phyloP scores from a whole-genome alignment of 1,140 invertebrate species.

The Latrodectus geometricus region DNA sequence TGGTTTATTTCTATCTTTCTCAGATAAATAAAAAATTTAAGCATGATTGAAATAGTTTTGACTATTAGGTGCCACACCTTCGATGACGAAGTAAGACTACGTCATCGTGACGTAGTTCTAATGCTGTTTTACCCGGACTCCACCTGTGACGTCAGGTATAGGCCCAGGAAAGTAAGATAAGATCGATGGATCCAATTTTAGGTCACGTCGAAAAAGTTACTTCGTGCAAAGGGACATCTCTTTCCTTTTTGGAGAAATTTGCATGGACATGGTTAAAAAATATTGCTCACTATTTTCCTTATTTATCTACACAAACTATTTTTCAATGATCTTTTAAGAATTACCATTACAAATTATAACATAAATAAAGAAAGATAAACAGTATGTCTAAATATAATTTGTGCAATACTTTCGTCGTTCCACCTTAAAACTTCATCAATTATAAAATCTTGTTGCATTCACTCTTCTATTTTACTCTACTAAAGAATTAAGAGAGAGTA shows the following conservation, averaged over 20 bases:
- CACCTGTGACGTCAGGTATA: constrained; percentile 22
- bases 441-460: no score
- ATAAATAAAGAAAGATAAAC: neutral
- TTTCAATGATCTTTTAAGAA: neutral
- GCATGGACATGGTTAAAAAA: constrained; percentile 2
- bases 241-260: neutral
- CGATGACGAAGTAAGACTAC: neutral
- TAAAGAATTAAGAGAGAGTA: no score
- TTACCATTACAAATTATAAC: neutral
- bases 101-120: constrained; percentile 30
- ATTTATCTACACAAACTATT: no score
- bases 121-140: neutral
- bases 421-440: no score
- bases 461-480: no score
- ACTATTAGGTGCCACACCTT: neutral
- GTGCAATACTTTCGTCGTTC: no score
- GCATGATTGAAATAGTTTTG: neutral
- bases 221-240: neutral
- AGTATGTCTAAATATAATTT: no score
- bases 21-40: neutral
- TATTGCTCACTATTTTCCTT: neutral
- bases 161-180: constrained; percentile 39
- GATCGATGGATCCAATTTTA: constrained; percentile 36
- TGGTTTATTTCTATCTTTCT: neutral
- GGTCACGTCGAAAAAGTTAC: constrained; percentile 25